Base-by-base conservation (phyloP, 2,797 vertebrate species). In the Falco columbarius region DNA sequence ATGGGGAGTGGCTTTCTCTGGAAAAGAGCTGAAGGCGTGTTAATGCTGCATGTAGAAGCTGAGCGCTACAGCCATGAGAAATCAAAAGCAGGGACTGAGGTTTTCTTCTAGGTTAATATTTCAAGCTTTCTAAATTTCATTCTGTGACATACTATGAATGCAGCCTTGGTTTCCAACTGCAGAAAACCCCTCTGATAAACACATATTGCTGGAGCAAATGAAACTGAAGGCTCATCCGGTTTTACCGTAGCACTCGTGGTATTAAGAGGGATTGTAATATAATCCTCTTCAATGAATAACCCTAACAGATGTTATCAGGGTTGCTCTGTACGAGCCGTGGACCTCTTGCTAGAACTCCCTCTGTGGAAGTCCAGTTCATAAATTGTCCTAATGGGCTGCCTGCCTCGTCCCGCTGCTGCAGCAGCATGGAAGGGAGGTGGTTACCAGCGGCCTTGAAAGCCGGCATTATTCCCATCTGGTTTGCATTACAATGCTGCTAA, bases 381-480 rank as follows among this genome's bases (percentile, higher is more conserved):
- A 97, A 97, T 95, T 96, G 95, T 97, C 92, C 96, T 95, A 95
- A 97, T 92, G 87, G 95, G 82, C 90, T 70, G 67, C 95, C 95
- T 96, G 93, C 76, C 81, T 93, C 12, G 2, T 94, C 91, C 93
- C 23, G 27, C 94, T 91, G 91, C 93, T 81, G 94, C 95, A 19
- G 17, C 85, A 51, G 94, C 95, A 91, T 90, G 85, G 95, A 95
- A 96, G 95, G 97, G 97, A 96, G 95, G 84, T 79, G 95, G 82
- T 92, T 63, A 86, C 81, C 73, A 86, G 86, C 59, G 5, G 73
- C 93, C 95, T 90, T 96, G 91, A 95, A 94, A 95, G 95, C 81
- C 81, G 0, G 81, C 73, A 62, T 97, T 96, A 94, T 96, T 95
- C 92, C 95, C 98, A 98, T 97, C 98, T 98, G 98, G 71, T 96